Evolutionary conservation across 1,140 invertebrate genomes (phyloP).

Genomic region (Ptiloglossa arizonensis): DNA sequence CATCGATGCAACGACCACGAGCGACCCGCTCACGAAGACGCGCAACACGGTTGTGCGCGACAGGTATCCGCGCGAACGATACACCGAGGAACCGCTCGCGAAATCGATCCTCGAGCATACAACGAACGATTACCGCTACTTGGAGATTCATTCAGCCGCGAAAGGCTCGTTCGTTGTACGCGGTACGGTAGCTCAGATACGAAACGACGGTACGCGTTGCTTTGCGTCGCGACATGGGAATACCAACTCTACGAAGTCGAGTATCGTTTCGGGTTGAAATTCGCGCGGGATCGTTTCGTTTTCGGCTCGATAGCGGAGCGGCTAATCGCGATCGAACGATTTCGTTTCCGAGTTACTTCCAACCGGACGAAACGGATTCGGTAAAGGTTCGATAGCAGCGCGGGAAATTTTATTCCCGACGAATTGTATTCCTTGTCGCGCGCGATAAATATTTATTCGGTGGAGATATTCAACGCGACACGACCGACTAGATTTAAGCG

Average conservation of each 20-base stretch:
- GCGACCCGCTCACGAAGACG: not conserved
- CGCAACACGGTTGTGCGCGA: not conserved
- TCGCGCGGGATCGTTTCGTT: not conserved
- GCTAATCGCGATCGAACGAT: too few species aligned
- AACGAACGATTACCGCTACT: not conserved
- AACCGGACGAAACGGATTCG: too few species aligned
- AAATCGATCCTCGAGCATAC: not conserved
- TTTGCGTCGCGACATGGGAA: not conserved
- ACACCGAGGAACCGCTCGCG: not conserved
- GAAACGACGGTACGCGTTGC: not conserved
- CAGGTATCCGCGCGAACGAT: not conserved
- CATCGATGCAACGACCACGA: constrained; percentile 28
- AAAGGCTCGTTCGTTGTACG: not conserved
- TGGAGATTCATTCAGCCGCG: not conserved
- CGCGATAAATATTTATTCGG: too few species aligned
- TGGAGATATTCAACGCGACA: too few species aligned
- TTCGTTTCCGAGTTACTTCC: too few species aligned
- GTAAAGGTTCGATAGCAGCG: too few species aligned
- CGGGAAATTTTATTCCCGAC: too few species aligned
- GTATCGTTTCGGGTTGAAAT: not conserved
- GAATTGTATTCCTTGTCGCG: too few species aligned
- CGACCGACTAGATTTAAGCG: too few species aligned
- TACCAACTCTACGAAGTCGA: not conserved
- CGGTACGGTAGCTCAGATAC: not conserved
- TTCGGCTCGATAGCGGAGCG: too few species aligned